phyloP scores from a whole-genome alignment of 1,140 invertebrate species.

The Trypoxylus dichotomus region DNA sequence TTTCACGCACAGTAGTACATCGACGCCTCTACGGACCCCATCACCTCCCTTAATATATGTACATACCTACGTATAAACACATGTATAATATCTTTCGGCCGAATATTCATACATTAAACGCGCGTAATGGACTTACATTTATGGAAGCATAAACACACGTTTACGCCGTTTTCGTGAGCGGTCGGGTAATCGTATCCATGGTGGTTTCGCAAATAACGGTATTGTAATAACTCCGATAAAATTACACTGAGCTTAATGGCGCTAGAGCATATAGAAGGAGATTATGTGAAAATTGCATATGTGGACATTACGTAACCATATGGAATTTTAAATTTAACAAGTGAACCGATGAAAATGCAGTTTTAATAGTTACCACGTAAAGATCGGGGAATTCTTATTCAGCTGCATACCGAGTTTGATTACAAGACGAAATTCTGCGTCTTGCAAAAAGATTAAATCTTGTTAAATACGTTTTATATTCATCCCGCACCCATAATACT shows the following conservation, averaged over 20 bases:
- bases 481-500: too few species aligned
- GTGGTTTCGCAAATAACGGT: constrained; percentile 1
- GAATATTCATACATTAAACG: background rate
- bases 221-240: background rate
- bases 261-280: background rate
- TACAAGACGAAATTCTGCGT: too few species aligned
- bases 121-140: constrained; percentile 6
- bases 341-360: too few species aligned
- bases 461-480: too few species aligned
- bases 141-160: constrained; percentile 1
- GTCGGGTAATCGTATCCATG: background rate
- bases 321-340: too few species aligned
- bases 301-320: background rate
- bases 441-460: too few species aligned
- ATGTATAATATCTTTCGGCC: background rate
- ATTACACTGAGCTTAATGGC: background rate
- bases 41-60: background rate
- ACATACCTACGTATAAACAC: background rate
- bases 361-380: too few species aligned
- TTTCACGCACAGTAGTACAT: background rate
- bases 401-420: too few species aligned
- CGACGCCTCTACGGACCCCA: background rate
- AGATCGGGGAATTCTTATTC: too few species aligned
- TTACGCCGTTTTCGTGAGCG: background rate
- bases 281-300: background rate